Evolutionary conservation across 2,888 invertebrate genomes (phyloP), one percentile per base, ranked within the genome.

Genomic region (Trilocha varians): DNA sequence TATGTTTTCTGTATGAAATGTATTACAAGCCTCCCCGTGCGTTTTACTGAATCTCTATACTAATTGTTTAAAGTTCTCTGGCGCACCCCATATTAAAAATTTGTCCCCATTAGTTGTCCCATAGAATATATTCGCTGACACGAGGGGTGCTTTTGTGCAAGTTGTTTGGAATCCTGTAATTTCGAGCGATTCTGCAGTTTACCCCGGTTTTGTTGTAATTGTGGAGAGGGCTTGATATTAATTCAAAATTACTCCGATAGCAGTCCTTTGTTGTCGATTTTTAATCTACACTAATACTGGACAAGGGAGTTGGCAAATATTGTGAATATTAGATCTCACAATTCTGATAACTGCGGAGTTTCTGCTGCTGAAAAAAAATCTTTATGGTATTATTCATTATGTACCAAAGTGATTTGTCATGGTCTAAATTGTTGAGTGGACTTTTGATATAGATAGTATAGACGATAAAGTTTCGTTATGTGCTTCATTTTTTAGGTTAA

Each of bases 131-230:
- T 68, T 63, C 56, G 58, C 65, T 57, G 57, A 53, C 55, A 49
- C 45, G 65, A 67, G 71, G 80, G 77, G 73, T 49, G 45, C 70
- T 54, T 64, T 78, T 77, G 74, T 77, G 56, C 62, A 61, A 57
- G 59, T 64, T 78, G 75, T 78, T 79, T 74, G 65, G 72, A 75
- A 75, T 80, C 77, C 74, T 67, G 75, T 78, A 82, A 83, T 82
- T 83, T 82, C 65, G 78, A 75, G 73, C 70, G 78, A 79, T 71
- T 78, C 72, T 72, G 72, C 76, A 76, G 70, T 79, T 78, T 75
- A 74, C 61, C 59, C 67, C 67, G 62, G 61, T 68, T 50, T 71
- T 69, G 63, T 60, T 59, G 71, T 77, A 75, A 80, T 78, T 78
- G 72, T 63, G 57, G 62, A 57, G 55, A 54, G 67, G 66, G 62